A percentile compares a stretch with the other conserved stretches of the same genome.
Evolutionary conservation across 2,113 vertebrate species (phyloP).

Genomic region (Lontra canadensis): DNA sequence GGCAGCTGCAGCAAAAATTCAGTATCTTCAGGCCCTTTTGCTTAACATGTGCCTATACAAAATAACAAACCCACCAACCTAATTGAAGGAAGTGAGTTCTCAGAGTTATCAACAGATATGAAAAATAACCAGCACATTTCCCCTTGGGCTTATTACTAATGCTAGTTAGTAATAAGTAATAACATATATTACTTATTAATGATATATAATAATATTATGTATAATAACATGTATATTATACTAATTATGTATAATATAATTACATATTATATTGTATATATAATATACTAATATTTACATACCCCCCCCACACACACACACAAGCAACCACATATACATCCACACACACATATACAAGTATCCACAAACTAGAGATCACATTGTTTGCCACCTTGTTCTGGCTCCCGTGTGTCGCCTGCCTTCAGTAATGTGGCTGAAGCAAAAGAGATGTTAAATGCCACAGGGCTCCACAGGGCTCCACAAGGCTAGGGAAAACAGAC

Average conservation of each 20-base stretch:
- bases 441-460: background rate
- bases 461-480: background rate
- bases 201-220: too few species aligned
- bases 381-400: background rate
- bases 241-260: too few species aligned
- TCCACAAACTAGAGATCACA: background rate
- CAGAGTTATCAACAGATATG: background rate
- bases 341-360: background rate
- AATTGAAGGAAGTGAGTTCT: background rate
- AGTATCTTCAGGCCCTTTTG: background rate
- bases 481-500: background rate
- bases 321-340: background rate
- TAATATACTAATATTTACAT: background rate
- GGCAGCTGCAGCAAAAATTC: slow-evolving; percentile 39
- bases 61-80: slow-evolving; percentile 51
- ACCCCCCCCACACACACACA: too few species aligned
- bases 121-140: background rate
- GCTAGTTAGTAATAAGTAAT: too few species aligned
- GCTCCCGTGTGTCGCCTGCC: too few species aligned
- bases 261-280: background rate
- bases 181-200: too few species aligned
- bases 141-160: background rate
- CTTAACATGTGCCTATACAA: slow-evolving; percentile 29
- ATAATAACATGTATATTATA: too few species aligned
- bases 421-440: background rate